Base-by-base conservation (phyloP, 2,888 invertebrate species). In the Antheraea yamamai region DNA sequence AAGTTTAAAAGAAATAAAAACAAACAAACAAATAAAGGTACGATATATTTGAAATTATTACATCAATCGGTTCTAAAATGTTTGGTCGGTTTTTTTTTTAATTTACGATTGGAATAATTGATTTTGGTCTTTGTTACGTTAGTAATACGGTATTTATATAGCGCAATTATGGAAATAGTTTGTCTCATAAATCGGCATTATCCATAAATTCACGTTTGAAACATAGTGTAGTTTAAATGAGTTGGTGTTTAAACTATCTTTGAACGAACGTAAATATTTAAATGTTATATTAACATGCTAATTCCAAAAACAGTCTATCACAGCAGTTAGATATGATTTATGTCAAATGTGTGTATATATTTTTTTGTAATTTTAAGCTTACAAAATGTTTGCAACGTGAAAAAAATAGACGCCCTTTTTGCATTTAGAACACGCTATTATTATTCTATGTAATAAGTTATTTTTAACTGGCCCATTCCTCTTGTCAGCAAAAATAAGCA, bases 31-130 rank as follows among this genome's bases (percentile, higher is more conserved):
- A 39, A 39, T 39, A 39, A 39, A 39, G 35, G 4, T 61, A n/a
- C 58, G 58, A 7, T 64, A 12, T 64, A 23, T 64, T 64, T 10
- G 80, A 78, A 82, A 82, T 84, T 81, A 80, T 80, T 81, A 82
- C 79, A 75, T 79, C 77, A 80, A 77, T 80, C 78, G 76, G 83
- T 84, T 85, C 85, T 86, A 83, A 86, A 87, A 88, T 87, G 86
- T 84, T 72, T 70, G 74, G 70, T 70, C 35, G 74, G 20, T 52
- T 47, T 68, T 23, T 58, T 35, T 39, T 39, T 39, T 4, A 39
- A 23, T n/a, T 61, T 61, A 26, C 64, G 30, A 52, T 66, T 55
- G 35, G 39, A 23, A 30, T 35, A n/a, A 55, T 18, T 39, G 74
- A 86, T 81, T 81, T 79, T 82, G 75, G 78, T 81, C 85, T 83